Conservation (phyloP, 2,797 vertebrate genomes). For the Hydrocynus forskahlii region DNA sequence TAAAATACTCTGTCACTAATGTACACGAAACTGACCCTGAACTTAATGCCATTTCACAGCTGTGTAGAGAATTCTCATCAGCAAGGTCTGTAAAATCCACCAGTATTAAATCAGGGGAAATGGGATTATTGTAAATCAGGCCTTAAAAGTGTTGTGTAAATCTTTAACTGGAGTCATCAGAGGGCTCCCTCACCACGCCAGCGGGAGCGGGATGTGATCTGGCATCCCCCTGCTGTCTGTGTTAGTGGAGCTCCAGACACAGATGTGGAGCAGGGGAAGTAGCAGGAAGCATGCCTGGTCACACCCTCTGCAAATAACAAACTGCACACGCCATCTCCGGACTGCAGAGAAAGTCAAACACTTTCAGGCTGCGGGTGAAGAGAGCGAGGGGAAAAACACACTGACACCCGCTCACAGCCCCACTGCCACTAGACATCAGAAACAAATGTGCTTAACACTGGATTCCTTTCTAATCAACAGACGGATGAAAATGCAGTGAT, state of each 20-base stretch:
- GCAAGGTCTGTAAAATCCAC: not conserved
- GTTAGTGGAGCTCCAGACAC: slow-evolving; percentile 48
- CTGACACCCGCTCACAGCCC: not conserved
- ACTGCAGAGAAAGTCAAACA: slow-evolving; percentile 66
- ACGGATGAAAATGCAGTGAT: not conserved
- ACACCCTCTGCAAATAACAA: slow-evolving; percentile 82
- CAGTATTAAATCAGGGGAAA: not conserved
- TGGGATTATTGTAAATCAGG: not conserved
- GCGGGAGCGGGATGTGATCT: slow-evolving; percentile 40
- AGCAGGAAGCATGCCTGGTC: slow-evolving; percentile 72
- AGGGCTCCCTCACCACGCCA: slow-evolving; percentile 9
- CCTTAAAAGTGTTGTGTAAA: not conserved
- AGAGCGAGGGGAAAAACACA: not conserved
- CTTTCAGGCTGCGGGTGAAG: slow-evolving; percentile 31
- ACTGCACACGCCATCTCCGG: slow-evolving; percentile 73
- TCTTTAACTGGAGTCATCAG: not conserved
- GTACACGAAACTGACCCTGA: too few species aligned
- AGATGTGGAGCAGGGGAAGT: slow-evolving; percentile 53
- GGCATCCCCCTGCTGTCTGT: slow-evolving; percentile 25
- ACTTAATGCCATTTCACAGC: too few species aligned
- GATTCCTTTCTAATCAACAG: not conserved
- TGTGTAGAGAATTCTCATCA: too few species aligned
- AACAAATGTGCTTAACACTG: not conserved
- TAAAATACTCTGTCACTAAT: too few species aligned
- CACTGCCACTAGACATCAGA: not conserved